Evolutionary conservation across 1,140 invertebrate species (phyloP).

Genomic region (Drosophila fuyamai): DNA sequence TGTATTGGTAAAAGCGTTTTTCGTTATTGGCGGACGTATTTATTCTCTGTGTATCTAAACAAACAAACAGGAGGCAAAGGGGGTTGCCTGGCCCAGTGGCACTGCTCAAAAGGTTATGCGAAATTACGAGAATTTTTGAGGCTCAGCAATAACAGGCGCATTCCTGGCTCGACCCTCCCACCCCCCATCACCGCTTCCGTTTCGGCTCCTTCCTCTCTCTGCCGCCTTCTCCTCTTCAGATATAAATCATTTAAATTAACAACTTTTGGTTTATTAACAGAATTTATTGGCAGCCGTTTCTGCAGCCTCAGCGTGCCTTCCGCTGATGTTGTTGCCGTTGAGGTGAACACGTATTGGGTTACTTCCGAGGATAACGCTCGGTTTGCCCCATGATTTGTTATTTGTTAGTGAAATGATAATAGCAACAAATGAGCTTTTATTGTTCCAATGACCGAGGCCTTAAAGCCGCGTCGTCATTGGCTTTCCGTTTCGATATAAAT

Average conservation of each 20-base stretch:
- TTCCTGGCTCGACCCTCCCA: constrained; percentile 10
- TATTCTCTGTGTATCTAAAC: constrained; percentile 17
- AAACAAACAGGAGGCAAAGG: constrained; percentile 40
- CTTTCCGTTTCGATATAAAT: constrained; percentile 77
- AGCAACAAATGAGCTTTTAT: constrained; percentile 83
- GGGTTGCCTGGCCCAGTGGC: constrained; percentile 4
- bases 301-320: constrained; percentile 66
- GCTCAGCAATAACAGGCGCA: constrained; percentile 70
- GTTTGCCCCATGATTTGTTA: constrained; percentile 73
- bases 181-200: constrained; percentile 13
- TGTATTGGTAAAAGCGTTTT: too few relatives aligned
- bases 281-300: constrained; percentile 83
- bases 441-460: constrained; percentile 64
- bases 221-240: constrained; percentile 34
- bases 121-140: constrained; percentile 82
- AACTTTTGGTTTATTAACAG: constrained; percentile 84
- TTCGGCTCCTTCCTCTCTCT: neutral
- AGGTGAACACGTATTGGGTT: constrained; percentile 63
- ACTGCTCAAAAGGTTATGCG: constrained; percentile 64
- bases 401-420: constrained; percentile 83
- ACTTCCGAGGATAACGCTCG: constrained; percentile 28
- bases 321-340: constrained; percentile 29
- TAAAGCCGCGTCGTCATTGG: constrained; percentile 65
- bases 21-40: neutral
- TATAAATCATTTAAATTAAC: constrained; percentile 85